Evolutionary conservation across 2,888 invertebrate genomes (phyloP).

Genomic region (Spodoptera littoralis): DNA sequence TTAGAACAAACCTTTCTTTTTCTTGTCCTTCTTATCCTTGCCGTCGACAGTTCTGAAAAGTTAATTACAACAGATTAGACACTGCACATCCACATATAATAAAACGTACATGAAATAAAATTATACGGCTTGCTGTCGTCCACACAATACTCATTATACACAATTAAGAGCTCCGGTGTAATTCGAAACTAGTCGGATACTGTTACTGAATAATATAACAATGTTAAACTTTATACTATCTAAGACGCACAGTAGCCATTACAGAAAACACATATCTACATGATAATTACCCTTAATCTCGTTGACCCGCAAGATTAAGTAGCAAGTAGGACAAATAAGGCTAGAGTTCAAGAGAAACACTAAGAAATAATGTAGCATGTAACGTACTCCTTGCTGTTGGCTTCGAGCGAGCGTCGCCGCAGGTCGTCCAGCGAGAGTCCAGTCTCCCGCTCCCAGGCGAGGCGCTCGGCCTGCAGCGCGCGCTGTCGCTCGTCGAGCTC

Average conservation of each 20-base stretch:
- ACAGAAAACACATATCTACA: too few species aligned
- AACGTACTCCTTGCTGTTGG: slow-evolving; percentile 96
- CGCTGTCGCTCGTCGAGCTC: slow-evolving; percentile 97
- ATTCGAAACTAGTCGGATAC: too few species aligned
- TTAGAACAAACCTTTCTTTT: slow-evolving; percentile 97
- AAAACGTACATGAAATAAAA: not conserved
- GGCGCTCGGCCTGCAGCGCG: slow-evolving; percentile 95
- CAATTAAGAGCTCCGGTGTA: too few species aligned
- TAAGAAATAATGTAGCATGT: slow-evolving; percentile 74
- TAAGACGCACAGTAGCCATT: too few species aligned
- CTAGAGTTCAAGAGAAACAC: too few species aligned
- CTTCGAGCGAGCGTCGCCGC: slow-evolving; percentile 95
- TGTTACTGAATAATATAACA: too few species aligned
- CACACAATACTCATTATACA: too few species aligned
- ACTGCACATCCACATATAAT: not conserved
- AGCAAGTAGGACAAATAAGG: too few species aligned
- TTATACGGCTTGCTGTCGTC: too few species aligned
- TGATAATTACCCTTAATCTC: too few species aligned
- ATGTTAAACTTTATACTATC: too few species aligned
- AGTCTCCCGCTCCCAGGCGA: slow-evolving; percentile 96
- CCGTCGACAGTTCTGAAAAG: slow-evolving; percentile 93
- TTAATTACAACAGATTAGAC: slow-evolving; percentile 35
- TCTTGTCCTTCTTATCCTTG: slow-evolving; percentile 96
- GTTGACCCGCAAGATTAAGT: too few species aligned
- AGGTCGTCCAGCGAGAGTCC: slow-evolving; percentile 96